Evolutionary conservation across 2,113 vertebrate genomes (phyloP), one percentile per base, ranked within the genome.

Genomic region (Amblyopsis rosae): DNA sequence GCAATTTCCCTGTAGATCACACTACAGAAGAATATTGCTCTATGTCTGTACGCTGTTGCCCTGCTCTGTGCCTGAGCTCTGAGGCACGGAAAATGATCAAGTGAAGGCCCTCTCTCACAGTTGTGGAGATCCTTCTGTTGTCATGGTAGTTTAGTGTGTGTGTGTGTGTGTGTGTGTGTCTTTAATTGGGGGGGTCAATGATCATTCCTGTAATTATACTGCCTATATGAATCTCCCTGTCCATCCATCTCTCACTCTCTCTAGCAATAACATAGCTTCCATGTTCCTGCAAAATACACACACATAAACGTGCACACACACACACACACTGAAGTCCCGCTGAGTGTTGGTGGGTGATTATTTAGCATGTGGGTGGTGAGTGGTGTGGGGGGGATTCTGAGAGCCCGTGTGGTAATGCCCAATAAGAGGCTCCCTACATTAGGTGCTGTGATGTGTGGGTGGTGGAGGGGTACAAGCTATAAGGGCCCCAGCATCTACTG

Each of bases 171-270:
- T n/a, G 53, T 16, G 70, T 65, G 73, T 33, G 57, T 41, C 66
- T 26, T 12, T 12, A 32, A 81, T 74, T 33, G 41, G 79, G 75
- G 61, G 49, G 12, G 73, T 57, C 15, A 32, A 73, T 62, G 50
- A 73, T 63, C 64, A 67, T 70, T 55, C 53, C 69, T 68, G 50
- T 88, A 86, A 89, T 90, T 74, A 83, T 79, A 62, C 70, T 70
- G 76, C 74, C 62, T 64, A 33, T 81, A 49, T 58, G 9, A 49
- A 62, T 59, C 70, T 72, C 59, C 73, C 69, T 26, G 69, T 81
- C 55, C 33, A 55, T 79, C 64, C 57, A 65, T 56, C 35, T 55
- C 62, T 70, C 56, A 19, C 70, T 65, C 68, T 45, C 67, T 65
- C 67, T 58, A 6, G 62, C 65, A 62, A 32, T 66, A 67, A 67